Evolutionary conservation across 2,113 vertebrate species (phyloP), one percentile per base, ranked within the genome.

Genomic region (Peromyscus leucopus): DNA sequence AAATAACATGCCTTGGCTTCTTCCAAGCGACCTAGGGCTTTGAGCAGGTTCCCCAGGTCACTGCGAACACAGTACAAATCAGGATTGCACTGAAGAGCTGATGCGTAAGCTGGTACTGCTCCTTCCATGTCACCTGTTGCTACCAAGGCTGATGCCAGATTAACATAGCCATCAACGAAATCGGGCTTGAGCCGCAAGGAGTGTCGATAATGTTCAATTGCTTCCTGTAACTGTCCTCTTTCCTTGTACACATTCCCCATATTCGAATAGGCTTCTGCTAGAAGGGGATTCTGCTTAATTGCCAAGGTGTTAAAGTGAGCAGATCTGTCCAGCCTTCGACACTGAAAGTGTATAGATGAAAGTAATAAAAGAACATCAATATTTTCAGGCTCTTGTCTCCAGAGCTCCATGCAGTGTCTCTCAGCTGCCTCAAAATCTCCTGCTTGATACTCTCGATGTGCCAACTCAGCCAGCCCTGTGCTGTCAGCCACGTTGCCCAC

Each of bases 1-100:
- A 99, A 99, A 99, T 99, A 99, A 99, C 99, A 99, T 97, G 99
- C 99, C 99, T 99, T 99, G 97, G 99, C 99, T 99, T 99, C 99
- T 99, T 99, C 99, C 99, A 99, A 99, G 98, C 99, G 99, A 98
- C 99, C 99, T 96, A 99, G 99, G 98, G 99, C 99, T 99, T 99
- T 99, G 91, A 99, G 99, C 98, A 99, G 99, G 99, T 99, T 99
- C 98, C 99, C 99, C 99, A 99, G 99, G 99, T 99, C 99, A 99
- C 99, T 99, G 96, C 99, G 99, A 93, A 99, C 99, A 99, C 99
- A 99, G 99, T 99, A 99, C 97, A 99, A 99, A 99, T 99, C 99
- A 97, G 99, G 99, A 98, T 99, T 99, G 98, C 99, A 99, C 99
- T 99, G 99, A 98, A 99, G 99, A 90, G 99, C 99, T 89, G 99